Conservation (phyloP, 2,113 vertebrate species). For the Symphodus melops region DNA sequence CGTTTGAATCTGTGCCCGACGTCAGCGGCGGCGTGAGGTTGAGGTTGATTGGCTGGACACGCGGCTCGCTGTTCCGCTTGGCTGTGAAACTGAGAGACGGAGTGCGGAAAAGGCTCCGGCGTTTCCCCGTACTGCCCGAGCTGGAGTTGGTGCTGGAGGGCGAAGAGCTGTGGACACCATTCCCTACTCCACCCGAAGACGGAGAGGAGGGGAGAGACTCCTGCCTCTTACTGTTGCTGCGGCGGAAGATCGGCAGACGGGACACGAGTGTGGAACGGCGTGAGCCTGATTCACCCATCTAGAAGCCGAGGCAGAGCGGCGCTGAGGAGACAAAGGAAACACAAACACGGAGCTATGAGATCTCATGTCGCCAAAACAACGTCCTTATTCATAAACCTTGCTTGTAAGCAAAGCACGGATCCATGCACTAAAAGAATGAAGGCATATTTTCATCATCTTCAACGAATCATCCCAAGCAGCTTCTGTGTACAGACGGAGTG, state of each 20-base stretch:
- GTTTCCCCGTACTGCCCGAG: slow-evolving; percentile 95
- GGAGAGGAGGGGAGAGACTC: slow-evolving; percentile 96
- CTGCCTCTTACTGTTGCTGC: slow-evolving; percentile 90
- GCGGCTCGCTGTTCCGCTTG: slow-evolving; percentile 86
- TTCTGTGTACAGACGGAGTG: not conserved
- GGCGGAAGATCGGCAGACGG: slow-evolving; percentile 96
- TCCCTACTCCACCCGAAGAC: slow-evolving; percentile 88
- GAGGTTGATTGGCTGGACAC: slow-evolving; percentile 78
- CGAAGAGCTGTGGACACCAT: slow-evolving; percentile 92
- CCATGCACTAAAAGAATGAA: no score
- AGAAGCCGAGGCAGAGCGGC: slow-evolving; percentile 34
- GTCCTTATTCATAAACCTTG: not conserved
- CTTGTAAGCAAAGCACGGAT: no score
- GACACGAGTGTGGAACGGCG: slow-evolving; percentile 95
- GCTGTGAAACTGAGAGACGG: slow-evolving; percentile 93
- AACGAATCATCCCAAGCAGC: not conserved
- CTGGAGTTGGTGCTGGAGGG: slow-evolving; percentile 98
- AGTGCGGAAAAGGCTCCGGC: slow-evolving; percentile 93
- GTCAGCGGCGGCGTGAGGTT: slow-evolving; percentile 75
- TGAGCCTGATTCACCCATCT: slow-evolving; percentile 94
- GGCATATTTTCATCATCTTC: not conserved
- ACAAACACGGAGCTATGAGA: not conserved
- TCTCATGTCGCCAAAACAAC: not conserved
- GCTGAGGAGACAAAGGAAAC: slow-evolving; percentile 35
- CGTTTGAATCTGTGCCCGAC: slow-evolving; percentile 68